Evolutionary conservation across 2,797 vertebrate species (phyloP).

Genomic region (Austrolebias charrua): DNA sequence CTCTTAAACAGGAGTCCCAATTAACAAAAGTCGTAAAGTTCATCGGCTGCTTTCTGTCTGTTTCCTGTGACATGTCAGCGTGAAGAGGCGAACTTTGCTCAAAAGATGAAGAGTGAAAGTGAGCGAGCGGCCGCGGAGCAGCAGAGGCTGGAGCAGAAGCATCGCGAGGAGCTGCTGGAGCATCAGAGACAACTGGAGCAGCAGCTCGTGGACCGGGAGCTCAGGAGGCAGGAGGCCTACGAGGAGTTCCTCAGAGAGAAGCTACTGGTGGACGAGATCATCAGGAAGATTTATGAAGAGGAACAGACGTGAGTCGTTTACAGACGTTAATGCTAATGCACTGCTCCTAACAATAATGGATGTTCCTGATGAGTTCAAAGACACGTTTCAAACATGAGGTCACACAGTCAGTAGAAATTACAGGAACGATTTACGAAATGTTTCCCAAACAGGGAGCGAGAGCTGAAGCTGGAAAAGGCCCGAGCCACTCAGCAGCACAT

Average conservation of each 20-base stretch:
- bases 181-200: constrained; percentile 85
- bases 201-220: constrained; percentile 88
- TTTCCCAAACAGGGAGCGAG: constrained; percentile 80
- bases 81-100: constrained; percentile 79
- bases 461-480: constrained; percentile 87
- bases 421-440: not conserved
- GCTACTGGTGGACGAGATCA: constrained; percentile 89
- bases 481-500: constrained; percentile 82
- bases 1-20: not conserved
- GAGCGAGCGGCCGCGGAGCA: constrained; percentile 75
- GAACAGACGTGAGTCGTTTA: constrained; percentile 85
- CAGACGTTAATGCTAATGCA: no score
- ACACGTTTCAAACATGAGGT: not conserved
- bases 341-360: no score
- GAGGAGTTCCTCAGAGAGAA: constrained; percentile 93
- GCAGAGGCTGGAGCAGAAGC: constrained; percentile 72
- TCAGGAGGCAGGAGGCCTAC: constrained; percentile 84
- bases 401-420: not conserved
- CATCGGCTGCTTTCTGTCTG: not conserved
- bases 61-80: constrained; percentile 72
- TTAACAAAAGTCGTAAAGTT: not conserved
- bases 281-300: constrained; percentile 93
- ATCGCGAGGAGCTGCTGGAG: constrained; percentile 69
- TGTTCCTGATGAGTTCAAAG: not conserved
- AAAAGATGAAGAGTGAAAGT: constrained; percentile 78